Percentiles rank a stretch among this genome's conserved stretches.
phyloP scores from a whole-genome alignment of 2,113 vertebrate genomes.

The Todiramphus chloris region DNA sequence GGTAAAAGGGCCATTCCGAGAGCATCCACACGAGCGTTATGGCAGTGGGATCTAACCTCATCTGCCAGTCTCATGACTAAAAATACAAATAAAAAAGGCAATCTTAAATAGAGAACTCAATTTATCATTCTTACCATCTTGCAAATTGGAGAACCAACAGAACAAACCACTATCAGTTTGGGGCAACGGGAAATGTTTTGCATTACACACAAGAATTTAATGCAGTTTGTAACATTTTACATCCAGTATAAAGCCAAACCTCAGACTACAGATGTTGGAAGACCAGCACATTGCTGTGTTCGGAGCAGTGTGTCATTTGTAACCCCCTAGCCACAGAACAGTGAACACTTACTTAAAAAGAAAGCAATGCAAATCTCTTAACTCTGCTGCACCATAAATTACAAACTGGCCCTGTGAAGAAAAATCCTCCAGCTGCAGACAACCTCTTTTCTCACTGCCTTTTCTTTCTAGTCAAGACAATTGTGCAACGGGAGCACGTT shows the following conservation, averaged over 20 bases:
- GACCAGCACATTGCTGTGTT: neutral
- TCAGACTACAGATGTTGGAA: neutral
- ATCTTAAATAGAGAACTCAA: neutral
- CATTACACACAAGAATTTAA: neutral
- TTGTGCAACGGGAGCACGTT: neutral
- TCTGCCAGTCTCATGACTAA: neutral
- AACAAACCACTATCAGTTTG: neutral
- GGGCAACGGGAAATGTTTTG: neutral
- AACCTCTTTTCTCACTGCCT: neutral
- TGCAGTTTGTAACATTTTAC: neutral
- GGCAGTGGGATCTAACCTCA: neutral
- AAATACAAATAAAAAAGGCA: neutral
- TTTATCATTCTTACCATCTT: neutral
- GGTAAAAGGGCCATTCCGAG: neutral
- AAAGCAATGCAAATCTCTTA: neutral
- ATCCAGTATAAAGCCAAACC: neutral
- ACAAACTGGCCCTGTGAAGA: neutral
- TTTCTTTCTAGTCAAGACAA: neutral
- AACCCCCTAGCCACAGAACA: neutral
- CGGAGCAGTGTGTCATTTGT: neutral
- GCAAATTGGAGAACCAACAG: neutral
- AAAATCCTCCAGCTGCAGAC: neutral
- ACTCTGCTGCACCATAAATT: neutral
- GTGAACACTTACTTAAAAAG: neutral
- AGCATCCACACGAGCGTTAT: neutral